Percentiles rank a stretch among this genome's conserved stretches.
These are phyloP conservation scores for Steinernema scapterisci DNA, from an alignment of 2,888 invertebrate genomes.

Conservation along the genomic window DNA sequence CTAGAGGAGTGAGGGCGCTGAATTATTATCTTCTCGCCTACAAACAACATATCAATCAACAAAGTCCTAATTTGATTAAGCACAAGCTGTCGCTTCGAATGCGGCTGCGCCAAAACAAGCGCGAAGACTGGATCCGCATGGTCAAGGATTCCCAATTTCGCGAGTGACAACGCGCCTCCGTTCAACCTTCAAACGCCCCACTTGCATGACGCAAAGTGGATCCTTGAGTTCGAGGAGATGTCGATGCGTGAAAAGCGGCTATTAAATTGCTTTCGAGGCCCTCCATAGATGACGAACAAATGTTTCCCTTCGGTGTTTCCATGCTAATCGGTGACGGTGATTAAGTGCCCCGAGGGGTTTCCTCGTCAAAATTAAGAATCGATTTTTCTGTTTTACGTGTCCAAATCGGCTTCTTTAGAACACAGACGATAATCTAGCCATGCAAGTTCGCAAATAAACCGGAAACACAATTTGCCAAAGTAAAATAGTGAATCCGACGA, in stretches of 20 bases:
- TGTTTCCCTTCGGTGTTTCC: constrained; percentile 21
- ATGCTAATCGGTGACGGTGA: constrained; percentile 19
- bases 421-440: no score
- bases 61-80: constrained; percentile 22
- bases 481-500: no score
- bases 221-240: background rate
- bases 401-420: background rate
- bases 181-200: background rate
- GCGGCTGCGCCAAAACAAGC: background rate
- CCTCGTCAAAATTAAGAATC: constrained; percentile 4
- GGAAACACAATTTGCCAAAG: no score
- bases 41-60: constrained; percentile 20
- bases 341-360: constrained; percentile 27
- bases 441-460: no score
- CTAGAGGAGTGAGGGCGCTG: background rate
- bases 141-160: background rate
- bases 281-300: background rate
- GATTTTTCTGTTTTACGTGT: background rate
- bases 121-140: background rate
- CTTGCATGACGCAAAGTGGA: background rate
- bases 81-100: constrained; percentile 9
- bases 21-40: constrained; percentile 12
- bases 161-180: background rate
- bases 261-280: background rate
- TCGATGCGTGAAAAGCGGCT: background rate